These are phyloP conservation scores for Pyrocephalus nanus DNA, from an alignment of 2,797 vertebrate genomes.

Conservation along the genomic window DNA sequence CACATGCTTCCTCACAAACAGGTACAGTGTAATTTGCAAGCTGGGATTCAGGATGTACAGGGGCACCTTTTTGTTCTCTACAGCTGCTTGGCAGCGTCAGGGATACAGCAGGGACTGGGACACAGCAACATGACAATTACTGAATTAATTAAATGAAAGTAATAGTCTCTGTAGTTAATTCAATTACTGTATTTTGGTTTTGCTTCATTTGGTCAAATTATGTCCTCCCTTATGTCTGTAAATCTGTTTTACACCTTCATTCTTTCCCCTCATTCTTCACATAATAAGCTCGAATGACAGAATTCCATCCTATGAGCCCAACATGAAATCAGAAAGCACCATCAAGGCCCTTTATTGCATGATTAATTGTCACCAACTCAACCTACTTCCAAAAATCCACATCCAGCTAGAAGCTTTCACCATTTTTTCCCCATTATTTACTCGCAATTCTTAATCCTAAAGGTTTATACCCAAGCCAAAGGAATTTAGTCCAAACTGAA, in stretches of 20 bases:
- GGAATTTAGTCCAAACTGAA: background rate
- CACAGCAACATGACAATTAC: background rate
- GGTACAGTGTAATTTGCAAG: background rate
- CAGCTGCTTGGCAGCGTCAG: background rate
- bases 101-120: background rate
- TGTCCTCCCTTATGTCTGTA: slow-evolving; percentile 4
- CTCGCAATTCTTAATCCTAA: background rate
- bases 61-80: background rate
- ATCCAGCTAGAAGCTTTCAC: background rate
- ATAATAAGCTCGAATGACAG: background rate
- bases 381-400: background rate
- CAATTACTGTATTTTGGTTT: slow-evolving; percentile 3
- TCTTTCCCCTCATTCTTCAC: background rate
- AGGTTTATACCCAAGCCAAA: background rate
- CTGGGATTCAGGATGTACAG: background rate
- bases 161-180: background rate
- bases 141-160: slow-evolving; percentile 26
- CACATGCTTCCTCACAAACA: background rate
- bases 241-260: background rate
- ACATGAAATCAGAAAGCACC: background rate
- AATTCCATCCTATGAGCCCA: background rate
- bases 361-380: background rate
- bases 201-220: slow-evolving; percentile 40
- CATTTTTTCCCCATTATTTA: fast-evolving
- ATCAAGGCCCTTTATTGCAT: background rate